Base-by-base conservation (phyloP, 2,113 vertebrate genomes). In the Hypocryptadius cinnamomeus region DNA sequence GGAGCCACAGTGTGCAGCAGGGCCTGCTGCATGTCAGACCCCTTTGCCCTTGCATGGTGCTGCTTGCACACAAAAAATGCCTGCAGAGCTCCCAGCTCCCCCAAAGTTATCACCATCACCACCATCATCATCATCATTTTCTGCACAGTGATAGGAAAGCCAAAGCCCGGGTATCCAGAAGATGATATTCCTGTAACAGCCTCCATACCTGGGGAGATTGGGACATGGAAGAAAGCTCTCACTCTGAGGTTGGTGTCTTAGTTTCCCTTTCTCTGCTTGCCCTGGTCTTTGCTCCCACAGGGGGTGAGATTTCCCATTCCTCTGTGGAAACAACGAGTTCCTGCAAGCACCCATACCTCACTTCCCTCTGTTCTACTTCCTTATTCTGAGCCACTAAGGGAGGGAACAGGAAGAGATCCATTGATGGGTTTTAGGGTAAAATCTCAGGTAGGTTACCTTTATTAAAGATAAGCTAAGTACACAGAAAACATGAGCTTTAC, bases 21-120 rank as follows among this genome's bases (percentile, higher is more conserved):
- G 24, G 3, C 45, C 64, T 27, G 30, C 33, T 18, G 21, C 7
- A 0, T 9, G 30, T 6, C 7, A 0, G 12, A 13, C 13, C 30
- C 2, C 79, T 28, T 1, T 31, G n/a, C 13, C 77, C 4, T 44
- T 25, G 37, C 45, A 8, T 3, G 9, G 11, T 8, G 11, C 28
- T n/a, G 45, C 42, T 31, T 24, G 28, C 35, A 20, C 3, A 8
- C 15, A 18, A 24, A 50, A 45, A 39, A 1, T 1, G 8, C 5
- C 7, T 13, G 39, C 57, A 48, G 60, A 45, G 65, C 53, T 30
- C 60, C 40, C 27, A 6, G 57, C 23, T 56, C n/a, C 65, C 33
- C 7, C 0, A 47, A 5, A 20, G 5, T 47, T 39, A 16, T 20
- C 60, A 44, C 6, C 63, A 65, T 13, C 40, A 3, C 9, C 37